Conservation (phyloP, 2,797 vertebrate genomes). For the Holocentrus rufus region DNA sequence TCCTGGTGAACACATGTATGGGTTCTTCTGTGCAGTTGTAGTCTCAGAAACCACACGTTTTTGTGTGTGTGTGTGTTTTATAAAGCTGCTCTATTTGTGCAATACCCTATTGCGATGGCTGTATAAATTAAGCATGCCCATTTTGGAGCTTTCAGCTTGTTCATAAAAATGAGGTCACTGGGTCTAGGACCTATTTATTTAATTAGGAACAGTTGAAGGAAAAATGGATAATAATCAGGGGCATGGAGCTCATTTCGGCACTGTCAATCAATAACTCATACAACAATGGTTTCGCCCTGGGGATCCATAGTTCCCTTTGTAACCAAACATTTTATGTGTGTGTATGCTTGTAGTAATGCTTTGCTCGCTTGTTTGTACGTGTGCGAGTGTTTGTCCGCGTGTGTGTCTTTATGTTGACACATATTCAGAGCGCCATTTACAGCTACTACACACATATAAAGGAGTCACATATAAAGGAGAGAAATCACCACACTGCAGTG, state of each 20-base stretch:
- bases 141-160: constrained; percentile 62
- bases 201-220: constrained; percentile 83
- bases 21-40: constrained; percentile 29
- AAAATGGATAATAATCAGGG: constrained; percentile 83
- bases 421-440: constrained; percentile 30
- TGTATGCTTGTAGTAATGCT: constrained; percentile 10
- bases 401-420: constrained; percentile 4
- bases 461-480: constrained; percentile 38
- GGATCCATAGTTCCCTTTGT: constrained; percentile 59
- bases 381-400: background rate
- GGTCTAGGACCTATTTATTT: constrained; percentile 84
- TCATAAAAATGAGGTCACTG: constrained; percentile 81
- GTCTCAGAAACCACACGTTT: constrained; percentile 22
- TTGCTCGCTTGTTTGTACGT: background rate
- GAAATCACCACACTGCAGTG: constrained; percentile 51
- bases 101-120: constrained; percentile 23
- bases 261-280: constrained; percentile 84
- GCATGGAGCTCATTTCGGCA: constrained; percentile 81
- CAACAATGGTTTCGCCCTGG: constrained; percentile 71
- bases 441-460: constrained; percentile 9
- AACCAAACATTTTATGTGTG: constrained; percentile 48
- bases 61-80: background rate
- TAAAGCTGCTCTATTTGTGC: background rate
- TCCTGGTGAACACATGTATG: constrained; percentile 55
- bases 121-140: constrained; percentile 48